These are phyloP conservation scores for Tribolium freemani DNA, from an alignment of 2,888 invertebrate genomes.

Conservation along the genomic window DNA sequence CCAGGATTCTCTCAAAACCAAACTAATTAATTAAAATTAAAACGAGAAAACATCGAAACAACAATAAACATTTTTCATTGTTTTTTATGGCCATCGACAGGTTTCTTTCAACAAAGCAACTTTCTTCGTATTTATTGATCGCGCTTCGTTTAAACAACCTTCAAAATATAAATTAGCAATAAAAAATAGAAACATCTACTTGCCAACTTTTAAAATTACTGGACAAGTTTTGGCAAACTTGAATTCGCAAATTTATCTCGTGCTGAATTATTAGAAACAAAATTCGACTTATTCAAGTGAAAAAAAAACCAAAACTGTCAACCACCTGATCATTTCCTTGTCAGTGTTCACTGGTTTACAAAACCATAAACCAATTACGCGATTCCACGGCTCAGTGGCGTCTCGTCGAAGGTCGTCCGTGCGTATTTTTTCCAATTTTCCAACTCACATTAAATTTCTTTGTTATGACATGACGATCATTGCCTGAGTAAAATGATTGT, in stretches of 20 bases:
- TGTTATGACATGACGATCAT: not conserved
- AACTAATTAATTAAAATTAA: not conserved
- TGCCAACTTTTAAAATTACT: not conserved
- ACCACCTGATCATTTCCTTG: not conserved
- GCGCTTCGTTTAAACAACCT: not conserved
- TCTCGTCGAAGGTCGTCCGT: constrained; percentile 12
- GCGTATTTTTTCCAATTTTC: constrained; percentile 16
- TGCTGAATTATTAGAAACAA: not conserved
- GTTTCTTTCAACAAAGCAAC: not conserved
- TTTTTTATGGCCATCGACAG: not conserved
- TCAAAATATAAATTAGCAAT: not conserved
- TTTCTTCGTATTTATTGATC: not conserved
- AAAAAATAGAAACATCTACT: not conserved
- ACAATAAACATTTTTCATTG: not conserved
- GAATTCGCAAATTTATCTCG: constrained; percentile 2
- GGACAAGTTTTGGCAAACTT: not conserved
- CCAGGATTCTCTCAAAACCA: not conserved
- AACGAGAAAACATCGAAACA: not conserved
- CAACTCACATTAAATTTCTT: not conserved
- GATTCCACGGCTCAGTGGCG: constrained; percentile 21
- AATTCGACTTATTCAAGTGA: not conserved
- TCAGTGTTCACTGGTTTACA: constrained; percentile 16
- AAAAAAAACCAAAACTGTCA: not conserved
- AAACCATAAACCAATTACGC: constrained; percentile 23
- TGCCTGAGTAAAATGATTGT: not conserved